These are phyloP conservation scores for Sebastes itinus DNA, from an alignment of 2,797 vertebrate species.

Conservation along the genomic window DNA sequence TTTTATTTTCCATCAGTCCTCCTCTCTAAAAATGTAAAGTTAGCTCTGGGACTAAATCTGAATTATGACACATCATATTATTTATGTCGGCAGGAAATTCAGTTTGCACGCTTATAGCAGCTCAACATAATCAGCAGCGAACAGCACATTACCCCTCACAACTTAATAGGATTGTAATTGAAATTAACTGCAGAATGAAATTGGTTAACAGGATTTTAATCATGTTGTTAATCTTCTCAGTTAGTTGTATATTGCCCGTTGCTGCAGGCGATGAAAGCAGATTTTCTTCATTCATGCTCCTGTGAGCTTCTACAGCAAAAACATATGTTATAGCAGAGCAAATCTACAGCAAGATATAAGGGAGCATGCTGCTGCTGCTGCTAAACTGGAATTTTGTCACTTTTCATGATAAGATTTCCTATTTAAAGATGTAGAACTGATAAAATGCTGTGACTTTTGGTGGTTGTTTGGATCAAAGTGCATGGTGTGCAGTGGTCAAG, in stretches of 20 bases:
- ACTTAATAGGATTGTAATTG: background rate
- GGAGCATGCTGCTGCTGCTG: background rate
- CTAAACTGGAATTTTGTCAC: no score
- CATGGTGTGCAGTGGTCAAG: no score
- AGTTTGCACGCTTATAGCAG: background rate
- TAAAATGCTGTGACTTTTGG: background rate
- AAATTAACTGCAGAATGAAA: conserved; percentile 13
- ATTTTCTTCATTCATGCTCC: background rate
- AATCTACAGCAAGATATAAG: background rate
- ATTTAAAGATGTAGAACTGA: background rate
- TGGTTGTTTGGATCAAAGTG: background rate
- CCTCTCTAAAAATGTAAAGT: background rate
- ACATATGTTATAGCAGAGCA: background rate
- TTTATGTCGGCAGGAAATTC: background rate
- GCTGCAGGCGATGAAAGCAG: background rate
- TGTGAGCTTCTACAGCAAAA: background rate
- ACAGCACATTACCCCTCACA: background rate
- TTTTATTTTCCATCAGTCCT: background rate
- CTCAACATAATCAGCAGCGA: background rate
- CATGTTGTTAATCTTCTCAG: background rate
- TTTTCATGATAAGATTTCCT: background rate
- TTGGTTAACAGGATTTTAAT: conserved; percentile 9
- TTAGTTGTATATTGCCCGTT: background rate
- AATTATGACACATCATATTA: background rate
- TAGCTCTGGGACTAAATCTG: background rate